Evolutionary conservation across 2,888 invertebrate species (phyloP).

Genomic region (Helobdella robusta): DNA sequence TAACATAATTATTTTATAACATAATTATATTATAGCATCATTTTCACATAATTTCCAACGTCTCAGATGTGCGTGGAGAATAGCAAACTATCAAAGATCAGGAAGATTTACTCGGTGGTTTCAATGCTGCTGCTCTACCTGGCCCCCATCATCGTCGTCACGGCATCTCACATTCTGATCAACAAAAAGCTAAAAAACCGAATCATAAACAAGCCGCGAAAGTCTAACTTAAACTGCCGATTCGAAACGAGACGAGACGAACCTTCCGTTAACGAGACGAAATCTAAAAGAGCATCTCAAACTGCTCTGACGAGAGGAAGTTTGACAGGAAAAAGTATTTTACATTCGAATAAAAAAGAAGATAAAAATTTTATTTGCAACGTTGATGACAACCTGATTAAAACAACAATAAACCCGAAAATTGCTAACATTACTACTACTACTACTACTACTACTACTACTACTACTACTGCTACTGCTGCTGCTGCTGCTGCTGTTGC

Average conservation of each 20-base stretch:
- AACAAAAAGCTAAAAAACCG: constrained; percentile 11
- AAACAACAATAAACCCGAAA: background rate
- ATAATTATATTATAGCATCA: too few relatives aligned
- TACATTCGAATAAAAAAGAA: too few relatives aligned
- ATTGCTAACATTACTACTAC: background rate
- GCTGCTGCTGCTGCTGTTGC: constrained; percentile 5
- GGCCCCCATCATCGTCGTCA: constrained; percentile 11
- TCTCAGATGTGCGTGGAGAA: background rate
- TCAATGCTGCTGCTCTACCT: constrained; percentile 13
- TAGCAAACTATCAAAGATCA: background rate
- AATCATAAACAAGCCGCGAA: background rate
- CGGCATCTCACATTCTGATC: constrained; percentile 9
- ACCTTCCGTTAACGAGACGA: background rate
- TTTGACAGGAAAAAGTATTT: too few relatives aligned
- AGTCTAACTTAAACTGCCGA: too few relatives aligned
- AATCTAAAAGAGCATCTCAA: background rate
- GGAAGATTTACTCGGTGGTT: constrained; percentile 2
- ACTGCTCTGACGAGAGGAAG: background rate
- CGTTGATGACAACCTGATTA: too few relatives aligned
- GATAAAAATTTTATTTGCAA: too few relatives aligned
- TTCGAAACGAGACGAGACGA: background rate
- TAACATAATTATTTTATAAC: too few relatives aligned
- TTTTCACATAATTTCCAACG: too few relatives aligned
- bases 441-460: background rate
- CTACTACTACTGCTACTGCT: constrained; percentile 1